Base-by-base conservation (phyloP, 35 echinoderm and acorn worm genomes). In the Amphiura filiformis region DNA sequence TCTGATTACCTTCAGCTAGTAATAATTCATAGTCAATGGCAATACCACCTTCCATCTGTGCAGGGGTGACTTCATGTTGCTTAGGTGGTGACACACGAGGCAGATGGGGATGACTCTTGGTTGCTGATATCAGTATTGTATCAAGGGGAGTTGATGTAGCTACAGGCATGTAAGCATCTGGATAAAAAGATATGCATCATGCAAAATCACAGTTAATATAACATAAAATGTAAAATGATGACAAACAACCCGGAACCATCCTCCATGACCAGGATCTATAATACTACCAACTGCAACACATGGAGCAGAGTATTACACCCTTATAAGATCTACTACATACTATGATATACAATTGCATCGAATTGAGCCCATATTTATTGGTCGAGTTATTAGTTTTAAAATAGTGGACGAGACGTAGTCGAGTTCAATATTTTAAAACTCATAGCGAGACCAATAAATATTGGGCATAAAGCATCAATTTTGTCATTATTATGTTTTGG, bases 91-190 rank as follows among this genome's bases (percentile, higher is more conserved):
- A 70, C 26, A 70, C 61, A 70, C 61, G 61, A n/a, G 61, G 7
- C 26, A 70, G 26, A n/a, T 70, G 61, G 7, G 61, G 61, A 70
- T 70, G 61, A n/a, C 61, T 70, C 28, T 70, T 85, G 31, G 32
- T 56, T 34, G 49, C 64, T n/a, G 83, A 65, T 5, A 91, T 65
- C 35, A 91, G 39, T 34, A 91, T 26, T 0, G 89, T 91, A 39
- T 91, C 89, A 13, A 91, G 34, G 18, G 89, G 89, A 38, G 89
- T 91, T 0, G 89, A 91, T 0, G 89, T 80, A 33, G 89, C 89
- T 17, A 91, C 35, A 34, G 89, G 89, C 23, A 85, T 41, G 0
- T 47, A 39, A 35, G 32, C 32, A 84, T 79, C 75, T 84, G 41
- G 23, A 56, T 36, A 85, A 34, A 31, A 84, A 64, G 20, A 77